These are phyloP conservation scores for Caenorhabditis imperialis DNA, from an alignment of 2,888 invertebrate genomes.

Conservation along the genomic window DNA sequence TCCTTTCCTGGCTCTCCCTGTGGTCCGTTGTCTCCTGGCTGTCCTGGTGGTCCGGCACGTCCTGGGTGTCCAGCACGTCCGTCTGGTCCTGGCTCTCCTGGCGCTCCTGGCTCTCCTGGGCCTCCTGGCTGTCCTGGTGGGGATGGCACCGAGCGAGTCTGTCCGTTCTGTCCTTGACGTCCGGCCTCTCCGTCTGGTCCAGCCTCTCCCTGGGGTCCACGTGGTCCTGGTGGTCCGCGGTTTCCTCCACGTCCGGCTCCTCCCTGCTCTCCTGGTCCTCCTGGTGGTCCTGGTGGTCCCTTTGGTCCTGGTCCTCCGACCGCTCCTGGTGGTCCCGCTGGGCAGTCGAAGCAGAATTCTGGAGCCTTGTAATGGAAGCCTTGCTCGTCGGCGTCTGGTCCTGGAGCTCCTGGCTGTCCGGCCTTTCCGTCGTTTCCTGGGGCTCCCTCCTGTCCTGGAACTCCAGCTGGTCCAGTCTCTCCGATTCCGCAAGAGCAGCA, in stretches of 20 bases:
- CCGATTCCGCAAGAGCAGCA: conserved; percentile 58
- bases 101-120: conserved; percentile 63
- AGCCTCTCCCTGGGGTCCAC: conserved; percentile 59
- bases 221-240: conserved; percentile 62
- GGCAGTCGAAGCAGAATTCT: conserved; percentile 54
- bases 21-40: conserved; percentile 59
- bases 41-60: conserved; percentile 62
- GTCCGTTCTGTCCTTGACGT: conserved; percentile 59
- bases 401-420: conserved; percentile 55
- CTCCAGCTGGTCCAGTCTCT: conserved; percentile 57
- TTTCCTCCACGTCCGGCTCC: conserved; percentile 51
- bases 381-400: conserved; percentile 57
- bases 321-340: conserved; percentile 65
- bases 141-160: conserved; percentile 56
- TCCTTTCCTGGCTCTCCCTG: conserved; percentile 65
- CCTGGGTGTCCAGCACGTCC: conserved; percentile 66
- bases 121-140: conserved; percentile 59
- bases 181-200: conserved; percentile 62
- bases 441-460: conserved; percentile 57
- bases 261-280: conserved; percentile 58
- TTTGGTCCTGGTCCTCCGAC: conserved; percentile 64
- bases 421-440: conserved; percentile 55
- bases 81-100: conserved; percentile 63
- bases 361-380: conserved; percentile 49
- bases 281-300: conserved; percentile 66